Conservation (phyloP, 2,888 invertebrate species). For the Pteria penguin region DNA sequence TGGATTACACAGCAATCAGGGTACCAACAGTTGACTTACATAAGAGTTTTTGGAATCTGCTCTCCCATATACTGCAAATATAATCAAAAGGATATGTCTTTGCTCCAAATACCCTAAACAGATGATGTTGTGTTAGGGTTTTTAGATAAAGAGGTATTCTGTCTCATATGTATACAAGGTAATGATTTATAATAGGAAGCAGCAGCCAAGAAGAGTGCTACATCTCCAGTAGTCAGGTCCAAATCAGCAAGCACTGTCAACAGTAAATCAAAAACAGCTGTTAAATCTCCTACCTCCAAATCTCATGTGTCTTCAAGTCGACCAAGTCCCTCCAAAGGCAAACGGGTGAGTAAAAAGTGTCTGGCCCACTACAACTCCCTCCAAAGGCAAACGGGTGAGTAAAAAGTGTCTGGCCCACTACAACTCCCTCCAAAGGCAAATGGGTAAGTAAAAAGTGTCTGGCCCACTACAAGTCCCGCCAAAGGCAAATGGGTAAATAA, state of each 20-base stretch:
- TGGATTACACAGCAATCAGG: too few species aligned
- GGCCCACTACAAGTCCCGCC: neutral
- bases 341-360: neutral
- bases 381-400: neutral
- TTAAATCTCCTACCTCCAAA: constrained; percentile 4
- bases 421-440: neutral
- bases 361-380: too few species aligned
- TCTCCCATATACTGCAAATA: too few species aligned
- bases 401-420: too few species aligned
- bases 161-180: too few species aligned
- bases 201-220: constrained; percentile 34
- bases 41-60: too few species aligned
- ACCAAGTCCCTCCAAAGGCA: neutral
- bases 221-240: constrained; percentile 19
- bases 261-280: neutral
- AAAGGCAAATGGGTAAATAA: neutral
- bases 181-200: constrained; percentile 2
- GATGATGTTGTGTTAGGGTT: too few species aligned
- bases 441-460: too few species aligned
- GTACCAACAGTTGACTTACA: too few species aligned
- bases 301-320: neutral
- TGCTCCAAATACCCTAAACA: too few species aligned
- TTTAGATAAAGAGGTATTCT: too few species aligned
- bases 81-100: too few species aligned
- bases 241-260: constrained; percentile 14